phyloP scores from a whole-genome alignment of 2,888 invertebrate genomes.

The Odontomyia ornata region DNA sequence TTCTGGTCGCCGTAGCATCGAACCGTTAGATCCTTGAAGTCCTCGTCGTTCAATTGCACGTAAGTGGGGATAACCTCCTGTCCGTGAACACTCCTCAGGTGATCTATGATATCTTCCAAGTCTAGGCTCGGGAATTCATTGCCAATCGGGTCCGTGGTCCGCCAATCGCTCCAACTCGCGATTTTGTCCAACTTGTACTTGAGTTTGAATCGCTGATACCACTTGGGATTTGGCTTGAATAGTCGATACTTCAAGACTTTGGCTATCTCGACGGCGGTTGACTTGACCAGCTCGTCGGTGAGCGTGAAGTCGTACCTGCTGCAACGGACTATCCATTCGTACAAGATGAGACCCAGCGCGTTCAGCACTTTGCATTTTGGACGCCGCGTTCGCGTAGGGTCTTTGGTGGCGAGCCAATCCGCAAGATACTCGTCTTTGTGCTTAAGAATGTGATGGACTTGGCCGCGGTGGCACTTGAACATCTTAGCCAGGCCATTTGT shows the following conservation, averaged over 20 bases:
- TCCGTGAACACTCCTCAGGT: slow-evolving; percentile 29
- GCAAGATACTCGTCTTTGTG: slow-evolving; percentile 44
- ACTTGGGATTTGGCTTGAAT: slow-evolving; percentile 44
- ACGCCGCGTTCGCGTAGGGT: slow-evolving; percentile 44
- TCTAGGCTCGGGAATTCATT: background rate
- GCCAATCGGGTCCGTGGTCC: background rate
- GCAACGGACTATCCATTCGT: slow-evolving; percentile 45
- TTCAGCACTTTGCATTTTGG: slow-evolving; percentile 39
- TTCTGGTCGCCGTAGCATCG: slow-evolving; percentile 35
- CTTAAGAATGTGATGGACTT: slow-evolving; percentile 46
- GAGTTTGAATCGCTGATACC: slow-evolving; percentile 45
- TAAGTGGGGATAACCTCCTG: slow-evolving; percentile 24
- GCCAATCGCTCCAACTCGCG: slow-evolving; percentile 19
- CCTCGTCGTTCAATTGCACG: slow-evolving; percentile 35
- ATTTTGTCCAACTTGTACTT: slow-evolving; percentile 40
- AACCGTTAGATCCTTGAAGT: slow-evolving; percentile 34
- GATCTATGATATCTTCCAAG: slow-evolving; percentile 10
- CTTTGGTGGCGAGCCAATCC: slow-evolving; percentile 46
- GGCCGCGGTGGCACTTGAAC: slow-evolving; percentile 46
- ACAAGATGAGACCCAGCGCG: slow-evolving; percentile 44
- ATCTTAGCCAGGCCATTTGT: slow-evolving; percentile 26
- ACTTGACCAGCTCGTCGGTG: slow-evolving; percentile 44
- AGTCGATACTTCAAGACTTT: slow-evolving; percentile 22
- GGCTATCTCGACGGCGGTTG: slow-evolving; percentile 36
- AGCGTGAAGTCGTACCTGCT: slow-evolving; percentile 30